Evolutionary conservation across 2,888 invertebrate species (phyloP), one percentile per base, ranked within the genome.

Genomic region (Eudiplozoon nipponicum): DNA sequence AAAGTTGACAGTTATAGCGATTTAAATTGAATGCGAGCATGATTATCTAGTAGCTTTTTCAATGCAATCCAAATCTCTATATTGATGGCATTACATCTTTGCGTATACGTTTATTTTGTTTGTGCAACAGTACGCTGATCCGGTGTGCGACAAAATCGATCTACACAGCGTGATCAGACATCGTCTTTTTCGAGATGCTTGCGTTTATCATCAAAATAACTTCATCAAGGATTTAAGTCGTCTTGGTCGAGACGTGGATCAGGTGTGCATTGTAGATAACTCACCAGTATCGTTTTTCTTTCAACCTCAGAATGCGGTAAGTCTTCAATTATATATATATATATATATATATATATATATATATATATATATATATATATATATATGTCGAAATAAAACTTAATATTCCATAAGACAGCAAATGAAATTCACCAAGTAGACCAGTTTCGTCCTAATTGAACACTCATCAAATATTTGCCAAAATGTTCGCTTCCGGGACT

Each of bases 251-350:
- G 23, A 22, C 22, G 19, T 36, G 19, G 36, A 36, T 22, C 21
- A 26, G 3, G 22, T 22, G n/a, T 36, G 22, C 36, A 36, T 36
- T 26, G 22, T 36, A 2, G 36, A 36, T 18, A 36, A 36, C 28
- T 21, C 22, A 3, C 36, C 36, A 23, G 36, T 22, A 3, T 36
- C 36, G 15, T 36, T 23, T 19, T 17, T 36, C n/a, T 36, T 36
- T 7, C 22, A 36, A 13, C 23, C 28, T 17, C n/a, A 36, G 3
- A 15, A 36, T 23, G 36, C 36, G 19, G 36, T 36, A 15, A 31
- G 31, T 31, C 31, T 13, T 23, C 9, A 9, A 7, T 23, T 23
- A 7, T 23, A 23, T 23, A 23, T 7, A 7, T 7, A 23, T 23
- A 5, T 23, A 7, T 7, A 5, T 7, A 23, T 23, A 9, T 23